Evolutionary conservation across 2,113 vertebrate genomes (phyloP), one percentile per base, ranked within the genome.

Genomic region (Epinephelus fuscoguttatus): DNA sequence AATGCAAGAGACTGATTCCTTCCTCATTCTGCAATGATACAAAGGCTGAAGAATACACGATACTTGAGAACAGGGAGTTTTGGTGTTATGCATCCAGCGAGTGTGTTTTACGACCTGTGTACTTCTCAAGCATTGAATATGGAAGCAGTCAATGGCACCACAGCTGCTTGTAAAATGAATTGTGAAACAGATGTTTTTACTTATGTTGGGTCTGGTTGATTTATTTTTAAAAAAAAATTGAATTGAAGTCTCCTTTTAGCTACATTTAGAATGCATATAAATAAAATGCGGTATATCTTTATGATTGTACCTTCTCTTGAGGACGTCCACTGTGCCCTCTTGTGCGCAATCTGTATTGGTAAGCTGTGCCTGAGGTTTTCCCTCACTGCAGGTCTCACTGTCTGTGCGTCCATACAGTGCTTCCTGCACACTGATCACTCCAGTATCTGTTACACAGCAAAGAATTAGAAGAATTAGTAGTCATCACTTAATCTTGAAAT

Each of bases 401-500:
- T 86, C 67, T 45, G 0, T 3, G 7, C 85, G 84, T 21, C 91
- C 89, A 1, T 80, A 85, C 47, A 85, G 8, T 0, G 67, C 73
- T 7, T 66, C 0, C 47, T 81, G 3, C 17, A 91, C 81, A 6
- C 3, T 73, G 53, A 92, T 89, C 60, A 92, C 87, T 4, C 77
- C 78, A 11, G 0, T 3, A 1, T 71, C 80, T 88, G 68, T 23
- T 23, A 33, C 15, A 62, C 25, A 53, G 2, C 52, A 37, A 42
- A n/a, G 61, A n/a, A 30, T 30, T 30, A 5, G 30, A 30, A 30
- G 30, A 55, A 56, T 47, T 15, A 15, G 40, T 15, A 55, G 12
- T 0, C 1, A 55, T 55, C 2, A 10, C 21, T 17, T 40, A 23
- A 19, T 21, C 30, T 15, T 27, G 3, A 59, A 53, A 6, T 21